Percentiles rank a stretch among this genome's conserved stretches.
Evolutionary conservation across 2,113 vertebrate genomes (phyloP).

Genomic region (Caloenas nicobarica): DNA sequence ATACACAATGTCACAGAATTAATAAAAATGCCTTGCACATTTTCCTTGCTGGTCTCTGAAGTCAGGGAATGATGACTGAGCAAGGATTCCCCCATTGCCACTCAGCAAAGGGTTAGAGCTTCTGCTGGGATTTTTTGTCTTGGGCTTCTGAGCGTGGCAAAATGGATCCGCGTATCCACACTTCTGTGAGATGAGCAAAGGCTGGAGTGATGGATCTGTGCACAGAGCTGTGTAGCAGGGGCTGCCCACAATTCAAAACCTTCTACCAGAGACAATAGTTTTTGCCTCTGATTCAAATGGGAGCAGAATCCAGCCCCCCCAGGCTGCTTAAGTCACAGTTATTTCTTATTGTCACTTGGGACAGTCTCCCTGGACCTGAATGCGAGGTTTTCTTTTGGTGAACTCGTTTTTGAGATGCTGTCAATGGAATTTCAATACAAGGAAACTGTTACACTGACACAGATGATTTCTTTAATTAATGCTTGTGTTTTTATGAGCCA

Average conservation of each 20-base stretch:
- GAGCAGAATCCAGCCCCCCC: neutral
- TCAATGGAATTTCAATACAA: neutral
- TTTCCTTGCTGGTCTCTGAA: neutral
- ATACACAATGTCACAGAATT: neutral
- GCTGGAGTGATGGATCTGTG: neutral
- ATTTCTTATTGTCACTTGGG: neutral
- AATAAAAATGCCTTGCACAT: neutral
- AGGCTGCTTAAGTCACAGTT: neutral
- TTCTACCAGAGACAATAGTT: neutral
- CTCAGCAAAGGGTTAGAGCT: neutral
- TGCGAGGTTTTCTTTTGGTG: neutral
- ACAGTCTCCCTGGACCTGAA: neutral
- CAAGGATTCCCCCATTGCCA: neutral
- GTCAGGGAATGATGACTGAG: neutral
- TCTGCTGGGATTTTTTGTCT: neutral
- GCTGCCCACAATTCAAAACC: neutral
- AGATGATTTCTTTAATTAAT: neutral
- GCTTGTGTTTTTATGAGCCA: neutral
- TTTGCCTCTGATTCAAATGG: neutral
- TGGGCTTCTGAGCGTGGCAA: neutral
- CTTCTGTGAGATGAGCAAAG: neutral
- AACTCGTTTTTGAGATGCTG: neutral
- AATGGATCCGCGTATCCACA: neutral
- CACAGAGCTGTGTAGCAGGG: neutral
- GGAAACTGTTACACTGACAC: neutral